These are phyloP conservation scores for Rhegmatorhina hoffmannsi DNA, from an alignment of 2,113 vertebrate genomes.

Conservation along the genomic window DNA sequence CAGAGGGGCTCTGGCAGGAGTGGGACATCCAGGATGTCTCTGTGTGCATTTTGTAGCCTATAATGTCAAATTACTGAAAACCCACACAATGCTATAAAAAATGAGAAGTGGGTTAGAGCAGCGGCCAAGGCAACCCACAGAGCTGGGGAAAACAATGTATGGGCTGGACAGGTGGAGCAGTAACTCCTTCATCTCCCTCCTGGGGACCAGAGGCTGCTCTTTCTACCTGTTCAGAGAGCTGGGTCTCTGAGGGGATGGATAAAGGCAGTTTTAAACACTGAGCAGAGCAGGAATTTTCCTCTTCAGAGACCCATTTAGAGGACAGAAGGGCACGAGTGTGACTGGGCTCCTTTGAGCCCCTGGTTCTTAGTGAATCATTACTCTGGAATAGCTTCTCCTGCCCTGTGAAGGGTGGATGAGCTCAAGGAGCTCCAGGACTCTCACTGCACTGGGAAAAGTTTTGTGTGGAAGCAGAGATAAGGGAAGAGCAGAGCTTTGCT, in stretches of 20 bases:
- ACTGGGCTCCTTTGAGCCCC: neutral
- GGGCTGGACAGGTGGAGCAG: neutral
- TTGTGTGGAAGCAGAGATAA: neutral
- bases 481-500: neutral
- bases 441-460: neutral
- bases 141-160: neutral
- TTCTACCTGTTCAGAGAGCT: neutral
- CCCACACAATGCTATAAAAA: fast-evolving
- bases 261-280: fast-evolving
- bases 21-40: fast-evolving
- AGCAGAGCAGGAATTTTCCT: neutral
- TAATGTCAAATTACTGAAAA: neutral
- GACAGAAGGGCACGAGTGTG: neutral
- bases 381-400: neutral
- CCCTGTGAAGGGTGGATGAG: neutral
- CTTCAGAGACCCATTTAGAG: neutral
- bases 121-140: neutral
- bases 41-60: fast-evolving
- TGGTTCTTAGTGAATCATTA: fast-evolving
- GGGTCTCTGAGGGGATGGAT: neutral
- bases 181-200: neutral
- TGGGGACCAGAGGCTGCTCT: neutral
- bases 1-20: neutral
- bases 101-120: fast-evolving
- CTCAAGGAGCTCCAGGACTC: neutral